Evolutionary conservation across 2,888 invertebrate species (phyloP).

Genomic region (Cephonodes hylas): DNA sequence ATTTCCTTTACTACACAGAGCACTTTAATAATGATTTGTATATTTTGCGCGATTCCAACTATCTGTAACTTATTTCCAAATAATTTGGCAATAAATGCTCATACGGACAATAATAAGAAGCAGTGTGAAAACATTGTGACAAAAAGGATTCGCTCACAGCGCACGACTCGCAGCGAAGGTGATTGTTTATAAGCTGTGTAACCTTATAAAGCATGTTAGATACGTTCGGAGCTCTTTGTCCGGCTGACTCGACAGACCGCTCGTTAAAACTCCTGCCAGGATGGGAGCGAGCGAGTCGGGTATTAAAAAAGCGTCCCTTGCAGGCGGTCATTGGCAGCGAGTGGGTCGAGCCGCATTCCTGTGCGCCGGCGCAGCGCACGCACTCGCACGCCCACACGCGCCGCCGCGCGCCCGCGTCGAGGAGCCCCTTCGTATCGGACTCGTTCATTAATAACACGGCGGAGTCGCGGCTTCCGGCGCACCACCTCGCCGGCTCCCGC

Average conservation of each 20-base stretch:
- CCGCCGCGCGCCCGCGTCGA: constrained; percentile 26
- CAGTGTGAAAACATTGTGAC: neutral
- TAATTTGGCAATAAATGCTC: neutral
- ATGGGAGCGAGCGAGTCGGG: constrained; percentile 61
- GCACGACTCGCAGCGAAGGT: neutral
- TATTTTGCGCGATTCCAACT: neutral
- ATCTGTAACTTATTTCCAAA: neutral
- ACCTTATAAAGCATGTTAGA: constrained; percentile 19
- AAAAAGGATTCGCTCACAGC: neutral
- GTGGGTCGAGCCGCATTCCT: constrained; percentile 77
- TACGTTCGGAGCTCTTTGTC: constrained; percentile 46
- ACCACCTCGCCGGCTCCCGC: constrained; percentile 36
- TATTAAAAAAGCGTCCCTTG: constrained; percentile 74
- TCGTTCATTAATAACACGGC: constrained; percentile 73
- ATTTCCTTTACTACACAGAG: neutral
- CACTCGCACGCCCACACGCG: constrained; percentile 55
- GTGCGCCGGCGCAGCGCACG: constrained; percentile 69
- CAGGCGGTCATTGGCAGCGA: constrained; percentile 79
- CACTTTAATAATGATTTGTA: neutral
- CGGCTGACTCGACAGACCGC: constrained; percentile 40
- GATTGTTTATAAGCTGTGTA: neutral
- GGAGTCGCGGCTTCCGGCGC: constrained; percentile 72
- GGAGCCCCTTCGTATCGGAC: constrained; percentile 39
- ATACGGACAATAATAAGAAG: neutral
- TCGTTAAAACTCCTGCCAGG: constrained; percentile 64